These are phyloP conservation scores for Phataginus tricuspis DNA, from an alignment of 2,797 vertebrate species.

Conservation along the genomic window DNA sequence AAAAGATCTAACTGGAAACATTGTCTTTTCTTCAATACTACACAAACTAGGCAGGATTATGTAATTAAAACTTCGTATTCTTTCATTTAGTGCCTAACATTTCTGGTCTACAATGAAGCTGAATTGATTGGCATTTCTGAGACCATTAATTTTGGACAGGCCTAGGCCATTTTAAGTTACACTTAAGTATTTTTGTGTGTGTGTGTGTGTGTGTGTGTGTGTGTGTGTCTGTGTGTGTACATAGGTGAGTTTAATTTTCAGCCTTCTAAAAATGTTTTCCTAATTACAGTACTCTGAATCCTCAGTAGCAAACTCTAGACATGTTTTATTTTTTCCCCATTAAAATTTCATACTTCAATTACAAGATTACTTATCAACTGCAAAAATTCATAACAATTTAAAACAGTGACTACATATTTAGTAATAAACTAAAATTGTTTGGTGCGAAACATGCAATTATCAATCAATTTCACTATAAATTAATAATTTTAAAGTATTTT, in stretches of 20 bases:
- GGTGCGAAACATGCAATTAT: neutral
- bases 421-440: neutral
- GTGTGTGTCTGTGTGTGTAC: neutral
- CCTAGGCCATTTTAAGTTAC: neutral
- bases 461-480: neutral
- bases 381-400: neutral
- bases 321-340: neutral
- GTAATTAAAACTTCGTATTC: neutral
- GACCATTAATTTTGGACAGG: neutral
- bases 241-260: neutral
- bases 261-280: neutral
- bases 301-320: neutral
- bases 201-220: too few relatives aligned
- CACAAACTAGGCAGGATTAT: neutral
- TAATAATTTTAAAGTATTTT: neutral
- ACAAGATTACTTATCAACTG: neutral
- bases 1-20: neutral
- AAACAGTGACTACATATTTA: neutral
- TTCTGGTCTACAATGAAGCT: neutral
- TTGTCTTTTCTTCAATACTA: neutral
- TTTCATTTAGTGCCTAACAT: neutral
- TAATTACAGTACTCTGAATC: neutral
- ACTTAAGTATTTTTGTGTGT: neutral
- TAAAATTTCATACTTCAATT: neutral
- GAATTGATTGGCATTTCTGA: neutral